phyloP scores from a whole-genome alignment of 2,113 vertebrate species.

The Cochlearius cochlearius region DNA sequence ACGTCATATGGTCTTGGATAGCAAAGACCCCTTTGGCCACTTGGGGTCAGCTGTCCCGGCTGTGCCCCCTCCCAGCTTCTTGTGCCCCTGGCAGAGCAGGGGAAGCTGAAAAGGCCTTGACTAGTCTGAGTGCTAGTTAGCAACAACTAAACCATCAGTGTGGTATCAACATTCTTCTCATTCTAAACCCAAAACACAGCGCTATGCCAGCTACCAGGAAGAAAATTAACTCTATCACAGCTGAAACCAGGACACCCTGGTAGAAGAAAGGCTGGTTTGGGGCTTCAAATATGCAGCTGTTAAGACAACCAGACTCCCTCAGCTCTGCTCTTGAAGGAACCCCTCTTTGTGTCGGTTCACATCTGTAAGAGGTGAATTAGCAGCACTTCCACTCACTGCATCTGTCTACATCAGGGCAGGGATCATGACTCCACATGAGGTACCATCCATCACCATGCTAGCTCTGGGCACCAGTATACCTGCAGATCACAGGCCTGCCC shows the following conservation, averaged over 20 bases:
- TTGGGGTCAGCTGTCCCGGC: too few species aligned
- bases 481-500: not conserved
- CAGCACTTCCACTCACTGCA: not conserved
- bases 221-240: too few species aligned
- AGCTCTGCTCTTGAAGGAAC: not conserved
- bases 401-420: not conserved
- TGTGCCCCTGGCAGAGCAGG: too few species aligned
- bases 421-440: not conserved
- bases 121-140: too few species aligned
- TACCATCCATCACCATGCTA: rapidly evolving
- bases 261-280: not conserved
- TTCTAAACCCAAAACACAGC: too few species aligned
- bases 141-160: too few species aligned
- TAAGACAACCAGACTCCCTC: not conserved
- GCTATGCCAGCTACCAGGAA: too few species aligned
- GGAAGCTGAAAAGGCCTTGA: too few species aligned
- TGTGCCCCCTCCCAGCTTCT: too few species aligned
- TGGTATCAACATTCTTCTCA: too few species aligned
- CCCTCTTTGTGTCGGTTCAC: not conserved
- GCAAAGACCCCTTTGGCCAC: too few species aligned
- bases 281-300: not conserved
- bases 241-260: not conserved
- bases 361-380: not conserved
- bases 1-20: too few species aligned
- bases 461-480: not conserved